Percentiles rank a stretch among this genome's conserved stretches.
Conservation (phyloP, 2,113 vertebrate genomes). For the Xiphophorus hellerii region DNA sequence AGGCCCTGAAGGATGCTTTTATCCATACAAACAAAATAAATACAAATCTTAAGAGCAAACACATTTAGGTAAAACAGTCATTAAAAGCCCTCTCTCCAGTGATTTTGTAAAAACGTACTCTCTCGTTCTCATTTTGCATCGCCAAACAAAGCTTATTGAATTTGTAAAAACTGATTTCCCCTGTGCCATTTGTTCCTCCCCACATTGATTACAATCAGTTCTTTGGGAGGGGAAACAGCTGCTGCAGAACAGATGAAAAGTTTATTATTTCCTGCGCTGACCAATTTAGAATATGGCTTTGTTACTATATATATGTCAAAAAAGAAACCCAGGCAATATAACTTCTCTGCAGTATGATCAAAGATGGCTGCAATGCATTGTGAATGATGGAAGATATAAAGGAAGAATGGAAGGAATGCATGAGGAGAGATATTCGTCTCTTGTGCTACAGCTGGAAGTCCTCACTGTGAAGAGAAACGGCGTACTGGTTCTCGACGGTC, state of each 20-base stretch:
- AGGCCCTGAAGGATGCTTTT: not conserved
- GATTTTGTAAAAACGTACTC: constrained; percentile 1
- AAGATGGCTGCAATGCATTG: not conserved
- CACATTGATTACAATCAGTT: constrained; percentile 1
- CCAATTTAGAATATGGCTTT: constrained; percentile 3
- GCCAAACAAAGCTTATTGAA: constrained; percentile 15
- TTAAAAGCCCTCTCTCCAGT: constrained; percentile 10
- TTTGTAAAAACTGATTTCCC: constrained; percentile 19
- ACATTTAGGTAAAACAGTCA: constrained; percentile 15
- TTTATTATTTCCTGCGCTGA: constrained; percentile 6
- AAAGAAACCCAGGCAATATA: not conserved
- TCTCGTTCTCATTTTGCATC: constrained; percentile 12
- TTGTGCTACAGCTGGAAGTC: constrained; percentile 50
- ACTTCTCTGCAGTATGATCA: not conserved
- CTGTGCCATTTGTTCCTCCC: constrained; percentile 13
- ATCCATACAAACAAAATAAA: constrained; percentile 26
- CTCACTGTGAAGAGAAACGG: constrained; percentile 62
- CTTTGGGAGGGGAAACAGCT: constrained; percentile 19
- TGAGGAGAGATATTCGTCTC: not conserved
- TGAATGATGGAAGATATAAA: not conserved
- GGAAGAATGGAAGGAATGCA: not conserved
- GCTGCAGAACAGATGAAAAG: constrained; percentile 16
- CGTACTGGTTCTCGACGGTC: constrained; percentile 45
- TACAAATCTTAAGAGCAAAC: constrained; percentile 8
- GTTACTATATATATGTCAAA: not conserved